Conservation (phyloP, 1,140 invertebrate species). For the Ceratosolen fusciceps region DNA sequence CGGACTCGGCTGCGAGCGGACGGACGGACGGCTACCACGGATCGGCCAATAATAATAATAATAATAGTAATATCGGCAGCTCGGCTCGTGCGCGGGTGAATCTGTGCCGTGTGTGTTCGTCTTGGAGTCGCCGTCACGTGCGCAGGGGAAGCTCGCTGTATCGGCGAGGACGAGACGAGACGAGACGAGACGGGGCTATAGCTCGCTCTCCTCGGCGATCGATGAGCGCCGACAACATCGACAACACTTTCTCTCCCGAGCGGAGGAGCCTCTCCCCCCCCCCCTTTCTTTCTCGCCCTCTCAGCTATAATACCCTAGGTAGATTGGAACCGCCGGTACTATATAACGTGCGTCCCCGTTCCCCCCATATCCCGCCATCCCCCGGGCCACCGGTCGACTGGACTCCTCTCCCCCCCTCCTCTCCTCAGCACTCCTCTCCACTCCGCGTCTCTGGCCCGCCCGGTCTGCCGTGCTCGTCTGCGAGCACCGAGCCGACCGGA, state of each 20-base stretch:
- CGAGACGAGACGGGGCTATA: no score
- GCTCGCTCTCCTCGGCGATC: no score
- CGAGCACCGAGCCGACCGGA: neutral
- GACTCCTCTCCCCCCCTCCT: neutral
- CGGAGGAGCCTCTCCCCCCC: no score
- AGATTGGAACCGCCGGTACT: no score
- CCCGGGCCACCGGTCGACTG: neutral
- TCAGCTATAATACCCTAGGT: no score
- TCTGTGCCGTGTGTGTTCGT: neutral
- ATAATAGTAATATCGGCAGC: no score
- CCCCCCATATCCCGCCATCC: neutral
- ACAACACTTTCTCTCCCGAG: no score
- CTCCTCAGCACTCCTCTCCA: neutral
- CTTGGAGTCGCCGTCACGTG: neutral
- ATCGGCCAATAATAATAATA: no score
- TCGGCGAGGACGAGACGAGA: no score
- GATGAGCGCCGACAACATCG: no score
- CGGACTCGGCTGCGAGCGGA: neutral
- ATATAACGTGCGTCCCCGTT: no score
- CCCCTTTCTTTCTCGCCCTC: no score
- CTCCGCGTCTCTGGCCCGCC: neutral
- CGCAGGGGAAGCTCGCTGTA: neutral
- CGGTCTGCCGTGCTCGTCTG: neutral
- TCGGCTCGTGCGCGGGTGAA: neutral
- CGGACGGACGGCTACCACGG: neutral